phyloP scores from a whole-genome alignment of 2,888 invertebrate genomes.

The Darwinula stevensoni region DNA sequence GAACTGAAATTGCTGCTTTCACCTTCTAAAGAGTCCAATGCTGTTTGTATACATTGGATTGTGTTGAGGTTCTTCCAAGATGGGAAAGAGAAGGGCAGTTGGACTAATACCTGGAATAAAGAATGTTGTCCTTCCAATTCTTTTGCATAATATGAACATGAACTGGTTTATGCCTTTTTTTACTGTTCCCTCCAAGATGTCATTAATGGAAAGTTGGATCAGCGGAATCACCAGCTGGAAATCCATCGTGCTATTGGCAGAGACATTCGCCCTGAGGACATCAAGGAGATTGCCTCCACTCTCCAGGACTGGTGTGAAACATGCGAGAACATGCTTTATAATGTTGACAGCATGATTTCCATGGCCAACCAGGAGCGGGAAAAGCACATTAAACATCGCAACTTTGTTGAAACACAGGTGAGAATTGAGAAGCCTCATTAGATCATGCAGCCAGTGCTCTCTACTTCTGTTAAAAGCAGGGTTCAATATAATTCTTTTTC shows the following conservation, averaged over 20 bases:
- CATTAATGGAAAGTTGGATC: constrained; percentile 82
- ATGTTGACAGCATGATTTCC: constrained; percentile 63
- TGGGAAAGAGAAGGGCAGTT: no score
- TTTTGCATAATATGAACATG: background rate
- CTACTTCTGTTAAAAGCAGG: no score
- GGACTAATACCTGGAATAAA: no score
- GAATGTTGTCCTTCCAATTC: background rate
- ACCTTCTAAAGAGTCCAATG: no score
- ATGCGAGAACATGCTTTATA: constrained; percentile 59
- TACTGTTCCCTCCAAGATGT: constrained; percentile 29
- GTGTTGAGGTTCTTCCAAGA: no score
- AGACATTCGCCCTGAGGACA: constrained; percentile 58
- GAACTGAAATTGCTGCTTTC: no score
- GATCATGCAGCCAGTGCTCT: no score
- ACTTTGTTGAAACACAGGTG: constrained; percentile 60
- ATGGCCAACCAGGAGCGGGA: constrained; percentile 63
- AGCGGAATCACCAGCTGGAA: constrained; percentile 70
- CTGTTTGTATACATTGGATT: background rate
- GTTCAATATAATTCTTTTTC: no score
- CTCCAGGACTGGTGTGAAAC: constrained; percentile 64
- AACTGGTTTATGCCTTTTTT: background rate
- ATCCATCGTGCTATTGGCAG: constrained; percentile 79
- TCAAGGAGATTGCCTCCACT: constrained; percentile 46
- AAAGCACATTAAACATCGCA: constrained; percentile 41
- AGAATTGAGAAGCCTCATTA: no score